A percentile compares a stretch with the other conserved stretches of the same genome.
Conservation (phyloP, 2,888 invertebrate genomes). For the Macrophya alboannulata region DNA sequence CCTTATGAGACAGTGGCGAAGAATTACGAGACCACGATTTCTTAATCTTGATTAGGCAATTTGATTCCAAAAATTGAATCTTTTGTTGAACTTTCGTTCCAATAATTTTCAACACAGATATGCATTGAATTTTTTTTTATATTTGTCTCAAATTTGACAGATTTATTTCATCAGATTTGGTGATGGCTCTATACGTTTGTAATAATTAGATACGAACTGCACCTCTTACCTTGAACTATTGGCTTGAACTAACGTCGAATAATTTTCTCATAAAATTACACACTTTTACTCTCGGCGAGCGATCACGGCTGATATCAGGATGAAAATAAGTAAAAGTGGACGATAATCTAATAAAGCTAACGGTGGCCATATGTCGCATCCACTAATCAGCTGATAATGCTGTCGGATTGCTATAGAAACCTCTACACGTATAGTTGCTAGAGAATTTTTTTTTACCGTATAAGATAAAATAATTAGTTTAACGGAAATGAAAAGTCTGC, state of each 20-base stretch:
- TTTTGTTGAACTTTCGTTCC: neutral
- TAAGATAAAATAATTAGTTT: conserved; percentile 47
- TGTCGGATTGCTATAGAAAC: conserved; percentile 73
- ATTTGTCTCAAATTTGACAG: neutral
- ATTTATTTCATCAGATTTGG: neutral
- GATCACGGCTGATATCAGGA: conserved; percentile 56
- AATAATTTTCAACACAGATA: neutral
- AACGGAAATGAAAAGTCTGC: neutral
- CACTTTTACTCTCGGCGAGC: conserved; percentile 51
- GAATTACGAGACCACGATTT: neutral
- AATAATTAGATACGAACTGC: neutral
- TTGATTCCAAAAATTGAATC: neutral
- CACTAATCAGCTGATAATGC: conserved; percentile 76
- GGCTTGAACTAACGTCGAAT: neutral
- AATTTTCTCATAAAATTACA: conserved; percentile 19
- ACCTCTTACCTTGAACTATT: conserved; percentile 4
- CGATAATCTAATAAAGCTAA: conserved; percentile 75
- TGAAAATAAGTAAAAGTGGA: conserved; percentile 70
- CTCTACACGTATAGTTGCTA: conserved; percentile 59
- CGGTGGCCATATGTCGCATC: conserved; percentile 73
- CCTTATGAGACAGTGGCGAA: neutral
- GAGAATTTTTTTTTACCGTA: conserved; percentile 56
- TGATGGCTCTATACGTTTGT: neutral
- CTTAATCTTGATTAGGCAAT: neutral
- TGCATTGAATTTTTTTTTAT: neutral